A percentile compares a stretch with the other conserved stretches of the same genome.
Evolutionary conservation across 2,888 invertebrate species (phyloP).

Genomic region (Heliconius sara): DNA sequence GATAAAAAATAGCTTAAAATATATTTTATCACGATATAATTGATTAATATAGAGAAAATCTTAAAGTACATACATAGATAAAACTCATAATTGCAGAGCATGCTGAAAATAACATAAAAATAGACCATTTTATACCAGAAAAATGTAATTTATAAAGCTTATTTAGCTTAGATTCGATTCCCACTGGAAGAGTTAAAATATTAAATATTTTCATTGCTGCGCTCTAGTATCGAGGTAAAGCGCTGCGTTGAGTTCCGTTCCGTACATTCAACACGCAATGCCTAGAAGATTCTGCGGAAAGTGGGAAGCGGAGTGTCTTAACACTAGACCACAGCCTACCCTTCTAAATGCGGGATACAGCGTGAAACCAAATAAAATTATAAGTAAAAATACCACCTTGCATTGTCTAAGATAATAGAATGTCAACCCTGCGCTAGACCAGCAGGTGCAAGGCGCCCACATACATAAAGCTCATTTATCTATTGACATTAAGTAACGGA

Average conservation of each 20-base stretch:
- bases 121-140: too few relatives aligned
- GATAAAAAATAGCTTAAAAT: too few relatives aligned
- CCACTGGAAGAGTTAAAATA: not conserved
- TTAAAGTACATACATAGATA: too few relatives aligned
- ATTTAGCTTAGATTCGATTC: not conserved
- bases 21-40: too few relatives aligned
- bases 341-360: not conserved
- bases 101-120: too few relatives aligned
- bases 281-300: not conserved
- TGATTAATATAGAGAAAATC: too few relatives aligned
- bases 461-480: slow-evolving; percentile 58
- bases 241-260: not conserved
- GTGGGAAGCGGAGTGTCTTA: not conserved
- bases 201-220: not conserved
- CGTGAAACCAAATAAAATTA: not conserved
- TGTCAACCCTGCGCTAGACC: slow-evolving; percentile 46
- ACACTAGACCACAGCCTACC: not conserved
- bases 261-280: not conserved
- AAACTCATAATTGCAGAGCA: too few relatives aligned
- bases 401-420: slow-evolving; percentile 1
- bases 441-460: slow-evolving; percentile 74
- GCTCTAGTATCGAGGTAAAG: not conserved
- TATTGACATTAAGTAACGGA: slow-evolving; percentile 65
- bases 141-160: too few relatives aligned
- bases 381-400: not conserved